Evolutionary conservation across 1,140 invertebrate genomes (phyloP).

Genomic region (Neelides sp.): DNA sequence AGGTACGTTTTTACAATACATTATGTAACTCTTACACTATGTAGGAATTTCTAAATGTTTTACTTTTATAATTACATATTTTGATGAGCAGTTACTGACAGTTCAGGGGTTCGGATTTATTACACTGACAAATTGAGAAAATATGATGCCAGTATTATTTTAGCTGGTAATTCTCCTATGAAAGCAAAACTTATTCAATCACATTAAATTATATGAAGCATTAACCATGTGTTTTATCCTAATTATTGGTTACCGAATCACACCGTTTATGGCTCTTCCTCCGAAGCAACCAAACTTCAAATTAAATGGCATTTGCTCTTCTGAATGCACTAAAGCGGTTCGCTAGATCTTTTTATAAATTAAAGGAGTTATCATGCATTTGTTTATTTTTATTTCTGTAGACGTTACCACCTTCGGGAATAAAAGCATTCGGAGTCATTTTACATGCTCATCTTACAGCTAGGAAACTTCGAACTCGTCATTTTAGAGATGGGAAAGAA

Average conservation of each 20-base stretch:
- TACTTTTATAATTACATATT: constrained; percentile 30
- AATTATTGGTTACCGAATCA: constrained; percentile 19
- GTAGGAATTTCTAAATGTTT: neutral
- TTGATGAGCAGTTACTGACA: constrained; percentile 61
- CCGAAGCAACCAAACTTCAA: constrained; percentile 12
- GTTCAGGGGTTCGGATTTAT: constrained; percentile 64
- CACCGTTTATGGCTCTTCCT: constrained; percentile 18
- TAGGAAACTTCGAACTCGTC: constrained; percentile 20
- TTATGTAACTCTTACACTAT: neutral
- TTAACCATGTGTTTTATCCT: too few relatives aligned
- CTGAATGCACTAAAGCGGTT: constrained; percentile 18
- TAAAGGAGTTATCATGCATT: neutral
- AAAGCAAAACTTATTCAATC: too few relatives aligned
- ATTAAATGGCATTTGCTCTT: constrained; percentile 20
- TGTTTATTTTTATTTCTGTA: constrained; percentile 12
- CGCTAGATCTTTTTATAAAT: neutral
- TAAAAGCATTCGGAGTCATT: constrained; percentile 15
- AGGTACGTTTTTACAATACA: neutral
- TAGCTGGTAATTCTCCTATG: too few relatives aligned
- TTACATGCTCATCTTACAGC: constrained; percentile 25
- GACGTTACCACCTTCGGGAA: constrained; percentile 21
- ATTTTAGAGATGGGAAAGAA: constrained; percentile 25
- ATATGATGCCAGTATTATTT: constrained; percentile 63
- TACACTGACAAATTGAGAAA: constrained; percentile 56
- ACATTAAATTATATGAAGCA: too few relatives aligned